Evolutionary conservation across 1,140 invertebrate species (phyloP), one percentile per base, ranked within the genome.

Genomic region (Drosophila nannoptera): DNA sequence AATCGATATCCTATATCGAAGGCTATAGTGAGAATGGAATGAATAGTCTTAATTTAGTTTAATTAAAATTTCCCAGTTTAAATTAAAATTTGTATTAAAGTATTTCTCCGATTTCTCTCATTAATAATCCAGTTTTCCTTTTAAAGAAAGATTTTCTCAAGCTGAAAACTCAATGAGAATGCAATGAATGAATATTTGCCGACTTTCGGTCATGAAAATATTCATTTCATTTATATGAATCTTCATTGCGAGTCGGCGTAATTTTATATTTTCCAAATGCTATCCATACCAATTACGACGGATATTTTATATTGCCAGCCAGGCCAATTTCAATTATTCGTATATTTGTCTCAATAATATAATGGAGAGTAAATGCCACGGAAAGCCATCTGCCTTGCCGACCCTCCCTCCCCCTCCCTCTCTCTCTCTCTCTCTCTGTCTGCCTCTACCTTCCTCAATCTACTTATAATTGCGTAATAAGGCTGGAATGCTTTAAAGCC

Each of bases 381-480:
- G 53, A 69, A 48, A 56, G 49, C 45, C 52, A 33, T 43, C 2
- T 45, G 31, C 12, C 22, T 6, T 31, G 9, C 31, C 16, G 55
- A 84, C 22, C 3, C 22, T 3, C 22, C 1, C 22, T 83, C 22
- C 3, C 22, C 22, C 22, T 2, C 22, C 22, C 22, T 22, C 22
- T 6, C 42, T 5, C 43, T 29, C 60, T 49, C 64, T 80, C 76
- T 50, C 65, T 84, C 76, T 83, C 22, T 22, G 1, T 22, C 22
- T 6, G 31, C 5, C 43, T 29, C 60, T 49, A 62, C 80, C 76
- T 50, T 65, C 80, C 76, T 83, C 80, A 80, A 59, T 80, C 60
- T 59, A 50, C 76, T 76, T 84, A 81, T 84, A 86, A 84, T 84
- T 84, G 69, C 73, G 56, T 84, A 80, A 84, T 84, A 84, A 77